Evolutionary conservation across 2,888 invertebrate species (phyloP), one percentile per base, ranked within the genome.

Genomic region (Biston stratarius): DNA sequence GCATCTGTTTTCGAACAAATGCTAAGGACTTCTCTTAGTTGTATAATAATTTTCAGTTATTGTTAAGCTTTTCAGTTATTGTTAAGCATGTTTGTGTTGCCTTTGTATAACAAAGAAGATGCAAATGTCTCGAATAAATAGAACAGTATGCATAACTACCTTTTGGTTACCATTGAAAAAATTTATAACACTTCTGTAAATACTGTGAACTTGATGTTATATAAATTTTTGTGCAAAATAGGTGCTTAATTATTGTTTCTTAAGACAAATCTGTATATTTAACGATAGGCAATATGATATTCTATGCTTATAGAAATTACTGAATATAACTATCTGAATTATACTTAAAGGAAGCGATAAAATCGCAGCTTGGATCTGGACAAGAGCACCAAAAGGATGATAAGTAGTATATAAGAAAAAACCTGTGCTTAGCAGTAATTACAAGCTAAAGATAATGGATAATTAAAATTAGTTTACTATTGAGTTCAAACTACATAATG

Each of bases 1-100:
- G 71, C 48, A 71, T 66, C 52, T 61, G 34, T 55, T 52, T 61
- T 59, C 51, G 62, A 59, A 63, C 53, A 62, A 53, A 63, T 67
- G 67, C 36, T 42, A 61, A 62, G 34, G 61, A 70, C 69, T 73
- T 67, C 55, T 15, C 36, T 8, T 52, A 14, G 9, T 38, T 9
- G n/a, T 36, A 24, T 52, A 36, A 36, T 51, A 34, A 53, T 53
- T 53, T 53, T 10, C 15, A 40, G 14, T 38, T 7, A 40, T 51
- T 51, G n/a, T n/a, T n/a, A n/a, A n/a, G n/a, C n/a, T 53, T 53
- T 53, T 10, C 15, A 40, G 14, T 38, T 7, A 40, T 24, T 24
- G 51, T 38, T 38, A 36, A 12, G 38, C 12, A 53, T 64, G 65
- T 59, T 68, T 62, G 49, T 53, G 61, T 53, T 36, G 24, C n/a